Conservation (phyloP, 2,888 invertebrate genomes). For the Sarcophaga carnaria region DNA sequence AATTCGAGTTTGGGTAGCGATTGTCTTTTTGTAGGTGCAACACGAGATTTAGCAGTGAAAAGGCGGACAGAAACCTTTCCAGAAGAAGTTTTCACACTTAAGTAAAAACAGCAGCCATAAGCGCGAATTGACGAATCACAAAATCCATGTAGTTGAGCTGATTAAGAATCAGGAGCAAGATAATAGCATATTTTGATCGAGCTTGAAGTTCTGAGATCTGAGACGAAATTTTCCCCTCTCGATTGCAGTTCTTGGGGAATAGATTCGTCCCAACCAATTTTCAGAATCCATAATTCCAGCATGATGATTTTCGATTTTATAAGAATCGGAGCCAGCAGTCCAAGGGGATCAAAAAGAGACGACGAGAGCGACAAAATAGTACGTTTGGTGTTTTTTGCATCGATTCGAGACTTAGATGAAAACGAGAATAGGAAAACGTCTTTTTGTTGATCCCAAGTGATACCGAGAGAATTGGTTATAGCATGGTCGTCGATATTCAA, state of each 20-base stretch:
- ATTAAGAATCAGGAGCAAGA: background rate
- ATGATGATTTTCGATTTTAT: slow-evolving; percentile 40
- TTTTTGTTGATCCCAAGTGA: slow-evolving; percentile 42
- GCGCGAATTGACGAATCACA: slow-evolving; percentile 49
- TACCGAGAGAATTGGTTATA: slow-evolving; percentile 20
- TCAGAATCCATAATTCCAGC: slow-evolving; percentile 50
- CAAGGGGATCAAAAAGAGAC: slow-evolving; percentile 55
- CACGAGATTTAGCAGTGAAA: no score
- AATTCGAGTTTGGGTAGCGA: no score
- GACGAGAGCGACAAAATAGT: slow-evolving; percentile 31
- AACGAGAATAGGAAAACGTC: slow-evolving; percentile 55
- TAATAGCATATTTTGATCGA: slow-evolving; percentile 39
- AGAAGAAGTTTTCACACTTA: no score
- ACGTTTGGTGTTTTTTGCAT: background rate
- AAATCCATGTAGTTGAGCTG: slow-evolving; percentile 45
- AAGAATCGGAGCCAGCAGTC: slow-evolving; percentile 43
- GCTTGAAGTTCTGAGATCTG: slow-evolving; percentile 8
- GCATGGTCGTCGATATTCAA: slow-evolving; percentile 11
- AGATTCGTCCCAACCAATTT: slow-evolving; percentile 53
- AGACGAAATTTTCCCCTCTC: slow-evolving; percentile 3
- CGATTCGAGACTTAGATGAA: background rate
- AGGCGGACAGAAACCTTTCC: no score
- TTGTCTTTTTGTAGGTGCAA: no score
- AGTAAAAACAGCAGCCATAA: no score
- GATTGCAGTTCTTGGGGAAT: slow-evolving; percentile 21